Conservation (phyloP, 2,113 vertebrate species). For the Macheiramphus alcinus region DNA sequence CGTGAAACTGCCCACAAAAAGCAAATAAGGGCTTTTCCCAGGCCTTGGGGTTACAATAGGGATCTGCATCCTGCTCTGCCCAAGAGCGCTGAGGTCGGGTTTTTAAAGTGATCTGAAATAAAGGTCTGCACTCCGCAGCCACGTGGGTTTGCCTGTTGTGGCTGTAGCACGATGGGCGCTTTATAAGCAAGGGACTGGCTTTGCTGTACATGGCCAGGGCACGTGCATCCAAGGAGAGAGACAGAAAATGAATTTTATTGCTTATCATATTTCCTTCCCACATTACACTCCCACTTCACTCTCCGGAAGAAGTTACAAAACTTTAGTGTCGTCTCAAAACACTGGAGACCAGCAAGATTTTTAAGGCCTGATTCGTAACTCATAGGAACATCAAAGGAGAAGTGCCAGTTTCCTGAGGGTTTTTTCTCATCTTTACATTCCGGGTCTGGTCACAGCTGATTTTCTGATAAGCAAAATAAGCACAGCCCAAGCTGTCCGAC, state of each 20-base stretch:
- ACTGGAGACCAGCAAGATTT: background rate
- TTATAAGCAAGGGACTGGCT: background rate
- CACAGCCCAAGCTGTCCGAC: background rate
- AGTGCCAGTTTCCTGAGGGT: background rate
- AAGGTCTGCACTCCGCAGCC: background rate
- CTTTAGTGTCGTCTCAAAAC: background rate
- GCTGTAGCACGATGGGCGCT: rapidly evolving
- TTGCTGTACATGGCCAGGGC: background rate
- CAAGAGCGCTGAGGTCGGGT: rapidly evolving
- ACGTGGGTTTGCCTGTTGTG: background rate
- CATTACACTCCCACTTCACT: background rate
- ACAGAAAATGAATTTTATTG: background rate
- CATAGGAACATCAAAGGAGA: background rate
- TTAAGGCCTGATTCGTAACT: background rate
- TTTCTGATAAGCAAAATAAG: background rate
- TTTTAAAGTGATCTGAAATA: background rate
- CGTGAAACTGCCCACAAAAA: background rate
- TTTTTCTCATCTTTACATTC: background rate
- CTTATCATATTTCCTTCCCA: background rate
- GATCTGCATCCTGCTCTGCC: background rate
- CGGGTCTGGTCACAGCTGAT: background rate
- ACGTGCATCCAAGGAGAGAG: background rate
- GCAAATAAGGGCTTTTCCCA: background rate
- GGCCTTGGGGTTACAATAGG: background rate
- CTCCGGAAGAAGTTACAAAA: background rate